Evolutionary conservation across 1,140 invertebrate species (phyloP), one percentile per base, ranked within the genome.

Genomic region (Lanistes nyassanus): DNA sequence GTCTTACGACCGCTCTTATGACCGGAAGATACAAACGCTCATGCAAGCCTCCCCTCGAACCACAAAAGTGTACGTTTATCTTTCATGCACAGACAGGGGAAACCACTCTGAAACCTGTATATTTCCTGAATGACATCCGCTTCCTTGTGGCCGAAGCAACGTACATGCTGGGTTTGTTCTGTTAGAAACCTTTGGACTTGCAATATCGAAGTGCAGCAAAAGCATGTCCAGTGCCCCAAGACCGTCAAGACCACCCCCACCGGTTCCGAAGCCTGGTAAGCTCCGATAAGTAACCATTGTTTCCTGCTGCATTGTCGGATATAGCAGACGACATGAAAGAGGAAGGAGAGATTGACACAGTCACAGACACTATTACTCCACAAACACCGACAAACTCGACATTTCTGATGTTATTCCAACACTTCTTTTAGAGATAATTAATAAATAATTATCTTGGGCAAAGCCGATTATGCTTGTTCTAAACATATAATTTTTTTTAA

Each of bases 231-330:
- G 56, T 31, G 51, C 74, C 29, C 73, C 78, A n/a, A 79, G 74
- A 71, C 80, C 82, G 19, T 19, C 56, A 9, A 42, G 80, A 47
- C 82, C 82, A 26, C 82, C 82, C n/a, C 82, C 82, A 19, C 80
- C 80, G n/a, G 69, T 81, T 21, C 82, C 82, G 39, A 83, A 83
- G 75, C 82, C 82, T 71, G 82, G 82, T 83, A 77, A 72, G 69
- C 39, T 1, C 56, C 0, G 3, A 34, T 47, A 23, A n/a, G 7
- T 4, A 37, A 53, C 11, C 6, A 21, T 21, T n/a, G n/a, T 55
- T 29, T 11, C 26, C 13, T 47, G 23, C 39, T 75, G 7, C 19
- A 58, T 21, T 13, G n/a, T 31, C 29, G 23, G 9, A 56, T 66
- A 29, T 68, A 26, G 31, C 31, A 69, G 47, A 73, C 62, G 72